Evolutionary conservation across 2,797 vertebrate species (phyloP).

Genomic region (Rachycentron canadum): DNA sequence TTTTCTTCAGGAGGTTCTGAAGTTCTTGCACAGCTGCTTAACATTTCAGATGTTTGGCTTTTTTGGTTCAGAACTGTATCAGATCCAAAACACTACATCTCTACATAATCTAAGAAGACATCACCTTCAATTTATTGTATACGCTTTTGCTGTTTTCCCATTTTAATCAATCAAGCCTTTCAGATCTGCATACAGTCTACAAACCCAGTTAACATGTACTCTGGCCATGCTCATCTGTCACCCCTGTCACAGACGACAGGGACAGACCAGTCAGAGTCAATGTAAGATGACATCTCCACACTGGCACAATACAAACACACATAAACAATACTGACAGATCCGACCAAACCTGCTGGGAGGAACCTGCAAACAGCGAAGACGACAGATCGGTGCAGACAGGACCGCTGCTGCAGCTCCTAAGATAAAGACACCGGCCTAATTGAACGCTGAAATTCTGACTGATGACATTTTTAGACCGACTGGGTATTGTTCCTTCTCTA

Average conservation of each 20-base stretch:
- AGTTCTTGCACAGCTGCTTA: neutral
- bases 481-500: neutral
- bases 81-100: no score
- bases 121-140: neutral
- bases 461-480: constrained; percentile 7
- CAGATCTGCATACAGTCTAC: neutral
- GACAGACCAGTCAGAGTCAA: constrained; percentile 9
- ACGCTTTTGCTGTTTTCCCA: neutral
- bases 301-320: constrained; percentile 46
- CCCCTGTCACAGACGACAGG: neutral
- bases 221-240: constrained; percentile 2
- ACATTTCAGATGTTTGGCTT: no score
- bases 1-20: neutral
- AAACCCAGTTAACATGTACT: neutral
- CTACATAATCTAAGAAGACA: neutral
- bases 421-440: constrained; percentile 15
- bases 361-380: constrained; percentile 33
- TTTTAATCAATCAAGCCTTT: neutral
- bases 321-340: constrained; percentile 31
- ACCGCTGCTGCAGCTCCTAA: constrained; percentile 33
- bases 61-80: neutral
- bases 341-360: constrained; percentile 30
- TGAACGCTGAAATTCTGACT: constrained; percentile 32
- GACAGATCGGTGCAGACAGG: constrained; percentile 4
- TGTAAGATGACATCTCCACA: constrained; percentile 45